A percentile compares a stretch with the other conserved stretches of the same genome.
Evolutionary conservation across 35 echinoderm and acorn worm genomes (phyloP).

Genomic region (Lytechinus pictus): DNA sequence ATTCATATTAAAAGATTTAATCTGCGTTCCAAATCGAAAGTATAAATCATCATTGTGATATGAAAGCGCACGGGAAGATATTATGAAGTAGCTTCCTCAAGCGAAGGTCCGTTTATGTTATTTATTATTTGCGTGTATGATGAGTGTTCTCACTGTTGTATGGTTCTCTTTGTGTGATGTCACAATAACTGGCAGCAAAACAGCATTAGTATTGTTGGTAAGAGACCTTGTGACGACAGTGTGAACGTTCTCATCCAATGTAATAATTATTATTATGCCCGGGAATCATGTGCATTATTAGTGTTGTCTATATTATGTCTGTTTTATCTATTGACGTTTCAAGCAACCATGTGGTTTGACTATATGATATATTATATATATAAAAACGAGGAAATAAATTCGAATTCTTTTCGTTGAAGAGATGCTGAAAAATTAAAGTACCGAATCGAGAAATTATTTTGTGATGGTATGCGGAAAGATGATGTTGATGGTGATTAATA

Average conservation of each 20-base stretch:
- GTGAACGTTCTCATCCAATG: background rate
- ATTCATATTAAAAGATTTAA: background rate
- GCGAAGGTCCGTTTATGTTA: slow-evolving; percentile 11
- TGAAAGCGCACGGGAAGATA: background rate
- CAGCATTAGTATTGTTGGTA: background rate
- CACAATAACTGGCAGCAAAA: background rate
- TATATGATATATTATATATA: slow-evolving; percentile 59
- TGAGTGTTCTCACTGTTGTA: background rate
- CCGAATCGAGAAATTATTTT: background rate
- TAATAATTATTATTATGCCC: slow-evolving; percentile 20
- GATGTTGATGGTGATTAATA: background rate
- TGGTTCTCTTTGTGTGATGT: background rate
- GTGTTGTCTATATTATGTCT: slow-evolving; percentile 40
- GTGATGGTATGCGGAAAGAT: background rate
- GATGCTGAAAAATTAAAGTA: slow-evolving; percentile 10
- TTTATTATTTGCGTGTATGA: background rate
- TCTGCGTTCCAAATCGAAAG: background rate
- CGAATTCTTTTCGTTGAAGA: slow-evolving; percentile 28
- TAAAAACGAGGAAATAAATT: slow-evolving; percentile 32
- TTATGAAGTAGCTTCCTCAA: background rate
- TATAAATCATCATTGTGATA: background rate
- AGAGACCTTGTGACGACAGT: background rate
- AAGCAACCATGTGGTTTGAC: slow-evolving; percentile 33
- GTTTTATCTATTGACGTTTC: slow-evolving; percentile 37
- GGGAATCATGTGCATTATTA: slow-evolving; percentile 50